A percentile compares a stretch with the other conserved stretches of the same genome.
Conservation (phyloP, 2,797 vertebrate species). For the Channallabes apus region DNA sequence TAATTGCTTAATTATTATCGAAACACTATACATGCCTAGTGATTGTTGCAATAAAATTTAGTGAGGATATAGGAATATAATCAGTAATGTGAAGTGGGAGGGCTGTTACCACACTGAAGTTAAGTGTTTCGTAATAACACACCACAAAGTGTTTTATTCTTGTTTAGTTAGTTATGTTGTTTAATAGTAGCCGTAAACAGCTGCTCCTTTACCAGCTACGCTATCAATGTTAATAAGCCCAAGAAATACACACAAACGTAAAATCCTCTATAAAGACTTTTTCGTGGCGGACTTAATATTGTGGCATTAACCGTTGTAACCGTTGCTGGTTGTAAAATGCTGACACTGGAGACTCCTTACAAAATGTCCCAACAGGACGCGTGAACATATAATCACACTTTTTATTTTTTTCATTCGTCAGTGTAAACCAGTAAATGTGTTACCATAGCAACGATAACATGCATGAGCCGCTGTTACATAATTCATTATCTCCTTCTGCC, state of each 20-base stretch:
- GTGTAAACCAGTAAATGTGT: background rate
- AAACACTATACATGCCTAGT: background rate
- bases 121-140: background rate
- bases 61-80: background rate
- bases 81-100: background rate
- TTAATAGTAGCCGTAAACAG: background rate
- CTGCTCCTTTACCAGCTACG: background rate
- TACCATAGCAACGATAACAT: background rate
- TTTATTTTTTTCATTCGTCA: background rate
- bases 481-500: background rate
- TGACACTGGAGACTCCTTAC: background rate
- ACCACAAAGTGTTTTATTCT: background rate
- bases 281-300: background rate
- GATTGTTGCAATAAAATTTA: background rate
- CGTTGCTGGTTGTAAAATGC: background rate
- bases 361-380: background rate
- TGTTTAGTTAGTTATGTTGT: background rate
- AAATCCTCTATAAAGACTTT: background rate
- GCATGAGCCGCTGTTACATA: background rate
- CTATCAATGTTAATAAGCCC: background rate
- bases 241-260: too few species aligned
- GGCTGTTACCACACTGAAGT: background rate
- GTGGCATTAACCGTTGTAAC: too few species aligned
- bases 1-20: background rate
- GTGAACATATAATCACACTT: background rate